Evolutionary conservation across 2,888 invertebrate genomes (phyloP), one percentile per base, ranked within the genome.

Genomic region (Cryptus armator): DNA sequence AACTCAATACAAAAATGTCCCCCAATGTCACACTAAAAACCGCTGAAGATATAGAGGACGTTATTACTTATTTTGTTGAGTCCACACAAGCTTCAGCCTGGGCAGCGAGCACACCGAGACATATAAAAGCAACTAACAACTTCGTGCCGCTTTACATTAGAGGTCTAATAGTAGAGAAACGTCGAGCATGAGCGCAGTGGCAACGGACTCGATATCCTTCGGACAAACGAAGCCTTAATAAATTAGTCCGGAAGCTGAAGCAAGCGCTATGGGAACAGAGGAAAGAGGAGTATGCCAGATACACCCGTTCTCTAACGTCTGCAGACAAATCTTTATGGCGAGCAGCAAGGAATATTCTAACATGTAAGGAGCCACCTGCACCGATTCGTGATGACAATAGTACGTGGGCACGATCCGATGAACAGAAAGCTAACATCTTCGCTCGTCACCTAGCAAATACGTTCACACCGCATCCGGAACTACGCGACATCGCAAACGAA

Each of bases 301-400:
- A 86, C 29, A 67, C 87, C 3, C 44, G 7, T 29, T 81, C 74
- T 10, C 32, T 87, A 19, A 62, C 72, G 14, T 67, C 74, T 5
- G 43, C 53, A 44, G 37, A 56, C 6, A 81, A 90, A 86, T 89
- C 87, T 0, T 72, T 90, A 24, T 90, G 88, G 87, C 89, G 88
- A 77, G 86, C 84, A 5, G 87, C 87, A 1, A 87, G 74, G 79
- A 76, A 83, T 19, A 43, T 88, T 24, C 87, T 88, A 66, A 70
- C 72, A 16, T 87, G 84, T 14, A 53, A 71, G 56, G 66, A 71
- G 29, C 64, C 51, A 32, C 67, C 68, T 48, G 78, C 86, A 10
- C 87, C 88, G 0, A 86, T 90, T 0, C 66, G 72, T 43, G 75
- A 59, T 14, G 62, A 43, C 16, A 81, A 87, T 43, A 84, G 84